A percentile compares a stretch with the other conserved stretches of the same genome.
Evolutionary conservation across 2,113 vertebrate species (phyloP).

Genomic region (Arizona elegans): DNA sequence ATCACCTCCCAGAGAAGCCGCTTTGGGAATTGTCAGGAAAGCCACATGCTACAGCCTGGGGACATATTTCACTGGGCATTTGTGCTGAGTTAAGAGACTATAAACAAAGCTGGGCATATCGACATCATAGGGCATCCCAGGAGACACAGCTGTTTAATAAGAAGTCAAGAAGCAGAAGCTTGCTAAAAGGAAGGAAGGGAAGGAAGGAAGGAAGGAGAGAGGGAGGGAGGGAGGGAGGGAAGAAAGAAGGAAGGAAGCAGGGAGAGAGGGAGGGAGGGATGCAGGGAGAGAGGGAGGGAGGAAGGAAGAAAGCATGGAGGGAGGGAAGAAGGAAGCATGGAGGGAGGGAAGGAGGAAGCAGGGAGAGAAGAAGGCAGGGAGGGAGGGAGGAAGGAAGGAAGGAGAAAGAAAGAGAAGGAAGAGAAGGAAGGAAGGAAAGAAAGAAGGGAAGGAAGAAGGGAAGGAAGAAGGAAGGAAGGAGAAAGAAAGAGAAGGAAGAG

Average conservation of each 20-base stretch:
- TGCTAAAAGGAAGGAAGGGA: not conserved
- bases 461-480: no score
- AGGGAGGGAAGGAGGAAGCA: no score
- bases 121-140: not conserved
- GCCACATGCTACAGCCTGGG: not conserved
- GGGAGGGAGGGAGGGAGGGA: fast-evolving
- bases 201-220: no score
- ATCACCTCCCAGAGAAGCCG: not conserved
- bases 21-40: not conserved
- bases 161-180: not conserved
- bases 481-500: no score
- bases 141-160: not conserved
- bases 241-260: no score
- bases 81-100: not conserved
- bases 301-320: no score
- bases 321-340: no score
- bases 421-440: no score
- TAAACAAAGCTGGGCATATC: not conserved
- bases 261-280: fast-evolving
- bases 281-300: no score
- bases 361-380: no score
- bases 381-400: no score
- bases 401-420: not conserved
- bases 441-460: no score
- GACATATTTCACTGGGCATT: not conserved